Evolutionary conservation across 2,797 vertebrate genomes (phyloP).

Genomic region (Falco concolor): DNA sequence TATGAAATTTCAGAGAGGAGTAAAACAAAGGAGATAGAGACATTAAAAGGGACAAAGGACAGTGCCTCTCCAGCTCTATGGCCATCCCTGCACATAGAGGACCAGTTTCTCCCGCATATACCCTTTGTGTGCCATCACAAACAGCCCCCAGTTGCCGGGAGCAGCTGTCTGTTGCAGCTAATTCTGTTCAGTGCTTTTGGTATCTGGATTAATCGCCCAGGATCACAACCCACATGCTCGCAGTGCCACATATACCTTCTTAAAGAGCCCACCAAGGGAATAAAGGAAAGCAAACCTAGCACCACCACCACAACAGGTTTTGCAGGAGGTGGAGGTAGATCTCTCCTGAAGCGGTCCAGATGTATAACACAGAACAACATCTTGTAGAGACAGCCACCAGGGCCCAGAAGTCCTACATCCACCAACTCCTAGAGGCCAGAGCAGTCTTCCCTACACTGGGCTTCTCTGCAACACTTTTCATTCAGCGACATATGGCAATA

Average conservation of each 20-base stretch:
- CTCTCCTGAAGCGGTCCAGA: background rate
- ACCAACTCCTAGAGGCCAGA: background rate
- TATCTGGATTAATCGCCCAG: background rate
- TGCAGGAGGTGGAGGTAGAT: background rate
- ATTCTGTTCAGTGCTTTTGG: background rate
- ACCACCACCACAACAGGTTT: background rate
- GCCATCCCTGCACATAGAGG: background rate
- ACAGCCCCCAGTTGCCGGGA: background rate
- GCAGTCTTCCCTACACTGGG: background rate
- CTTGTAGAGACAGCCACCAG: background rate
- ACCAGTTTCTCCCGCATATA: background rate
- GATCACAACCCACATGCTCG: background rate
- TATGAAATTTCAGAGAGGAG: background rate
- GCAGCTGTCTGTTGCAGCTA: background rate
- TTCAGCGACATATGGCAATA: background rate
- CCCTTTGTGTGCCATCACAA: background rate
- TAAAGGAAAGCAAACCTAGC: background rate
- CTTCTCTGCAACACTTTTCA: background rate
- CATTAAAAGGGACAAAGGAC: background rate
- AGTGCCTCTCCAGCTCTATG: background rate
- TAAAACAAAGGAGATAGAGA: background rate
- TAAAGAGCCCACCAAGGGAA: background rate
- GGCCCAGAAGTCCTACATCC: background rate
- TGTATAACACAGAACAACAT: background rate
- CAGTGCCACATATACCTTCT: background rate